Evolutionary conservation across 2,797 vertebrate species (phyloP), one percentile per base, ranked within the genome.

Genomic region (Novumbra hubbsi): DNA sequence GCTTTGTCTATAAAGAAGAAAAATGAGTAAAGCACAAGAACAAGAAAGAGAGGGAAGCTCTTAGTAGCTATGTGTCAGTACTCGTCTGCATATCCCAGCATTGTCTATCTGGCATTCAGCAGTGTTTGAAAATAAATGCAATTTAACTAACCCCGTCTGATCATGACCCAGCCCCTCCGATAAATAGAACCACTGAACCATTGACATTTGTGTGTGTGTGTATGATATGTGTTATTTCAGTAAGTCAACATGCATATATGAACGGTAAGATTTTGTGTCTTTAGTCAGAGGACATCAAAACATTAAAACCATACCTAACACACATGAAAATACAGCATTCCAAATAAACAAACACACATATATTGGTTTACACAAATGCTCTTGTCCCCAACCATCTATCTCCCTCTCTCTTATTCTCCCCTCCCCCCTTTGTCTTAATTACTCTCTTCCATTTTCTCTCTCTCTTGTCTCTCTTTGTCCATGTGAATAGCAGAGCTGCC

Each of bases 101-200:
- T 60, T 11, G 55, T 60, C 81, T 84, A 83, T 90, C 85, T 80
- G 79, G 9, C 41, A 45, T 14, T 90, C 88, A 89, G 74, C 80
- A 87, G 80, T 28, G 0, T 38, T 78, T 76, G 68, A 88, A 85
- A 87, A 87, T 88, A 83, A 87, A 88, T 85, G 81, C 85, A 71
- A 84, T 89, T 45, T 80, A 86, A 74, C 70, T 80, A 72, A 74
- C 68, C 69, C 78, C 57, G 79, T 75, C 52, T 57, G 52, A 60
- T 60, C 3, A 11, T 24, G 52, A 60, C 24, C 11, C 21, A 24
- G 84, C 88, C 81, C 84, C 88, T 85, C 87, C 86, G 82, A 71
- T 75, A 88, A 90, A 89, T 81, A 84, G 57, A 4, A 30, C 21
- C 30, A 57, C 73, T 52, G 57, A 21, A 80, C 70, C 64, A 66